phyloP scores from a whole-genome alignment of 2,797 vertebrate species.

The Neosilurus mollespiculum region DNA sequence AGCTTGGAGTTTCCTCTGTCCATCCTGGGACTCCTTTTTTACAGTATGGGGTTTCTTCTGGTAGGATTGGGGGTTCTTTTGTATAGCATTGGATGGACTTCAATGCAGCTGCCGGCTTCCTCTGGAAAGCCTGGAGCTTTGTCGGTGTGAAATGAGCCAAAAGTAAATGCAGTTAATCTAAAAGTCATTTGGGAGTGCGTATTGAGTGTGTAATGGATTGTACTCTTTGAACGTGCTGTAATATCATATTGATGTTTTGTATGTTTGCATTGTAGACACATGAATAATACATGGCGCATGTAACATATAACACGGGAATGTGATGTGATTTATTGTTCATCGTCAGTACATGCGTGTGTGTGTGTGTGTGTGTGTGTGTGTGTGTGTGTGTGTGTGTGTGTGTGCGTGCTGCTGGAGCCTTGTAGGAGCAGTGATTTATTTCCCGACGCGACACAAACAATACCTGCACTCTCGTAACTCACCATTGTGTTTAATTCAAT shows the following conservation, averaged over 20 bases:
- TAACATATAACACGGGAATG: neutral
- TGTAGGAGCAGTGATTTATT: conserved; percentile 37
- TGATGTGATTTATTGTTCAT: conserved; percentile 4
- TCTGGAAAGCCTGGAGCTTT: neutral
- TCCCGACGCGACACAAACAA: conserved; percentile 35
- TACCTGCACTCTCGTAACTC: conserved; percentile 37
- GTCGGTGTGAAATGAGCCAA: neutral
- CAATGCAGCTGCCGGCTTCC: neutral
- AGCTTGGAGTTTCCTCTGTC: neutral
- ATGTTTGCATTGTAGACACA: neutral
- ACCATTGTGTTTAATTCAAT: conserved; percentile 55
- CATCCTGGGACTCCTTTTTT: no score
- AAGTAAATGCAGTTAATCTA: conserved; percentile 16
- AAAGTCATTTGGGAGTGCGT: conserved; percentile 5
- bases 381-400: conserved; percentile 33
- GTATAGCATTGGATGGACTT: no score
- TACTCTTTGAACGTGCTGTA: neutral
- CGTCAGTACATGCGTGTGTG: conserved; percentile 19
- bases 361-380: conserved; percentile 33
- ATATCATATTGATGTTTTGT: conserved; percentile 1
- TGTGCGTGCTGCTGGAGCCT: conserved; percentile 12
- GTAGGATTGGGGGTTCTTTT: no score
- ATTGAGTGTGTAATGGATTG: neutral
- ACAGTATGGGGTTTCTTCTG: no score
- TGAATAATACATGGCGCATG: neutral